Evolutionary conservation across 2,888 invertebrate genomes (phyloP).

Genomic region (Spilosoma lubricipeda): DNA sequence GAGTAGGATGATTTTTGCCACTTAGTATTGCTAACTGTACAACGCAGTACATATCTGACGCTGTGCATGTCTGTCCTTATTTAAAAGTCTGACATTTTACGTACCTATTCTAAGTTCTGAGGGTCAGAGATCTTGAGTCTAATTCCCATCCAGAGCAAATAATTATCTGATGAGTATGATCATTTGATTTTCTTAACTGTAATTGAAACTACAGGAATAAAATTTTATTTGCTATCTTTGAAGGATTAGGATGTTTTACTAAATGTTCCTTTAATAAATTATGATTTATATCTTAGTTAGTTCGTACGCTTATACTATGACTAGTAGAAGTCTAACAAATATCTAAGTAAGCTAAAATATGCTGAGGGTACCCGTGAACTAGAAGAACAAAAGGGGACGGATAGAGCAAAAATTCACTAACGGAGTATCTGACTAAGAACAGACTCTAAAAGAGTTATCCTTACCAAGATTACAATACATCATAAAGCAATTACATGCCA

Average conservation of each 20-base stretch:
- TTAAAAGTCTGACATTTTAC: too few species aligned
- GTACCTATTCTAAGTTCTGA: too few species aligned
- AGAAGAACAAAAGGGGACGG: background rate
- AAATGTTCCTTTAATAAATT: too few species aligned
- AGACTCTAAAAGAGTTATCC: background rate
- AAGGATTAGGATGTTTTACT: too few species aligned
- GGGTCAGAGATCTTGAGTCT: too few species aligned
- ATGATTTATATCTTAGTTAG: background rate
- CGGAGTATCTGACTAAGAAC: background rate
- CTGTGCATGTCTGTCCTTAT: too few species aligned
- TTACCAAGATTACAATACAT: background rate
- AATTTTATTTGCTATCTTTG: background rate
- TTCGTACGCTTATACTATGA: background rate
- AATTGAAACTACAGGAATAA: background rate
- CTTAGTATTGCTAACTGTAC: background rate
- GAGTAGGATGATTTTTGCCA: too few species aligned
- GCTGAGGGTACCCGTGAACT: background rate
- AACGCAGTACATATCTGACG: too few species aligned
- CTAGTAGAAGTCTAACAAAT: background rate
- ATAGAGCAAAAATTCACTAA: background rate
- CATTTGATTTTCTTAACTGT: background rate
- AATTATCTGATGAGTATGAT: too few species aligned
- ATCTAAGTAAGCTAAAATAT: background rate
- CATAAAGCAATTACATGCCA: background rate
- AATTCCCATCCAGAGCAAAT: background rate